phyloP scores from a whole-genome alignment of 2,113 vertebrate species.

The Pao palembangensis region DNA sequence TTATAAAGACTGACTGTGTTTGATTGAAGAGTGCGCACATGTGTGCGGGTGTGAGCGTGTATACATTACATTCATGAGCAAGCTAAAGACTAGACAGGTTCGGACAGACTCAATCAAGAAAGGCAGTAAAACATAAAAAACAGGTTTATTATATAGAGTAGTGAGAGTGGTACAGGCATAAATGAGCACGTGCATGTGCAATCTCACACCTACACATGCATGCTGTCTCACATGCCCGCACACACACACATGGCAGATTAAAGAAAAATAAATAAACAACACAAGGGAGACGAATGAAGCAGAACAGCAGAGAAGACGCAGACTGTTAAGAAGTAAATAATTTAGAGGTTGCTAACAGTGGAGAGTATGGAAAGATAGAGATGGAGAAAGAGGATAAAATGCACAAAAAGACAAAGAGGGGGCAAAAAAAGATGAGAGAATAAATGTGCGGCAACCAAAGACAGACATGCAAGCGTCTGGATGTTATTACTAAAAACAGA shows the following conservation, averaged over 20 bases:
- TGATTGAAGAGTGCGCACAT: conserved; percentile 32
- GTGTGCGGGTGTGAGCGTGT: conserved; percentile 4
- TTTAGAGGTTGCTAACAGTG: conserved; percentile 58
- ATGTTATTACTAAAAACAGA: conserved; percentile 29
- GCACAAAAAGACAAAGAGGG: conserved; percentile 20
- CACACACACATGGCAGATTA: conserved; percentile 27
- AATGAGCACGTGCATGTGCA: conserved; percentile 12
- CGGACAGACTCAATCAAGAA: conserved; percentile 14
- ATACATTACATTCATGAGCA: conserved; percentile 15
- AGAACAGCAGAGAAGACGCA: conserved; percentile 58
- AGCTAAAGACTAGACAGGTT: conserved; percentile 19
- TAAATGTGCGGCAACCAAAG: conserved; percentile 3
- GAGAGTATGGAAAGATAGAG: background rate
- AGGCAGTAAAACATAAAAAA: conserved; percentile 43
- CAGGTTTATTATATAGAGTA: too few relatives aligned
- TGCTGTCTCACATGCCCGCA: conserved; percentile 14
- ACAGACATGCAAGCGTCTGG: conserved; percentile 18
- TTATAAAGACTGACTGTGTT: conserved; percentile 47
- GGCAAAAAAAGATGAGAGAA: background rate
- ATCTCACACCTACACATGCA: background rate
- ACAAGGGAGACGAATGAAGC: conserved; percentile 38
- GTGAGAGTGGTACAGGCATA: conserved; percentile 8
- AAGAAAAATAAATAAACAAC: too few relatives aligned
- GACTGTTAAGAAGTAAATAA: conserved; percentile 68
- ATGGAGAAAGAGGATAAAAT: background rate